Evolutionary conservation across 2,888 invertebrate genomes (phyloP).

Genomic region (Trissoscelio sp.): DNA sequence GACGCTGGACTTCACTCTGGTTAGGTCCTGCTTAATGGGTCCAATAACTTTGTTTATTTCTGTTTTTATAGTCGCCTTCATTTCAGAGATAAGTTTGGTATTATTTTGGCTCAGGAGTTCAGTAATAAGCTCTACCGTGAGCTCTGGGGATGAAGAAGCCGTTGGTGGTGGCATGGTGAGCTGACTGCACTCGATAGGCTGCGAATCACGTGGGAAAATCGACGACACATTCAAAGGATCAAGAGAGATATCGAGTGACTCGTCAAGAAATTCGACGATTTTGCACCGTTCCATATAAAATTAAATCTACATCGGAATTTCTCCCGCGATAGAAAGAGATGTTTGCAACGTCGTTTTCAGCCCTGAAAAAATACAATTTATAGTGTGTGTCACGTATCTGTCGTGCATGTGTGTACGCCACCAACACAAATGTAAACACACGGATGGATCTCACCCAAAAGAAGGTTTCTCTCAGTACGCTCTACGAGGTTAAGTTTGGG

Average conservation of each 20-base stretch:
- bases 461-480: too few relatives aligned
- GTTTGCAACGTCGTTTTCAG: too few relatives aligned
- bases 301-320: too few relatives aligned
- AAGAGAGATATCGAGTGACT: neutral
- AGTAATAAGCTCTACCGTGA: constrained; percentile 2
- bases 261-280: neutral
- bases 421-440: too few relatives aligned
- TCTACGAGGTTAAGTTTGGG: too few relatives aligned
- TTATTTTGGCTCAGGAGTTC: too few relatives aligned
- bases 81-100: too few relatives aligned
- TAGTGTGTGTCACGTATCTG: too few relatives aligned
- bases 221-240: constrained; percentile 11
- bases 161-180: neutral
- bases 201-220: neutral
- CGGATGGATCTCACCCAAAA: too few relatives aligned
- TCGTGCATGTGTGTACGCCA: too few relatives aligned
- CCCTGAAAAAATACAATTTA: too few relatives aligned
- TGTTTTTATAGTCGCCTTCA: neutral
- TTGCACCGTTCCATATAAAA: constrained; percentile 11
- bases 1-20: neutral
- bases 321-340: too few relatives aligned
- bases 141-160: neutral
- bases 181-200: neutral
- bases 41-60: neutral
- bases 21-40: constrained; percentile 1